These are phyloP conservation scores for Phengaris arion DNA, from an alignment of 2,888 invertebrate genomes.

Conservation along the genomic window DNA sequence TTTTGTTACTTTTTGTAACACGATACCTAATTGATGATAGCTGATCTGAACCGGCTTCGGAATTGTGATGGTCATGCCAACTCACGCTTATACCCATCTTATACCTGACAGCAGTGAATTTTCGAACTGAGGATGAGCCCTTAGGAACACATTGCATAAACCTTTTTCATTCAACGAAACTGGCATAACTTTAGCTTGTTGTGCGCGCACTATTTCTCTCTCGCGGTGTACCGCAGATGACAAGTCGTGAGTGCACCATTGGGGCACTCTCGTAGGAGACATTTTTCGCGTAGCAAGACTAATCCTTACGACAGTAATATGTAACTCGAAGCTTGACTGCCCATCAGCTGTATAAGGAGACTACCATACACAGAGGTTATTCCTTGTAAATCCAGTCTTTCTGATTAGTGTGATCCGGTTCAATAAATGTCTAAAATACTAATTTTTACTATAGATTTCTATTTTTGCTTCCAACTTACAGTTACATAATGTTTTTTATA, in stretches of 20 bases:
- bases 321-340: background rate
- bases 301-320: background rate
- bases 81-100: background rate
- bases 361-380: constrained; percentile 8
- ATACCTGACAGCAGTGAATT: background rate
- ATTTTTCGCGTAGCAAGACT: background rate
- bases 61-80: constrained; percentile 2
- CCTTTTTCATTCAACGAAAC: too few species aligned
- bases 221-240: background rate
- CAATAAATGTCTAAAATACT: background rate
- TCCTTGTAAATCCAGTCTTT: background rate
- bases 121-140: background rate
- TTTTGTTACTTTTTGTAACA: constrained; percentile 28
- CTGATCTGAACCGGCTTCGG: background rate
- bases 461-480: background rate
- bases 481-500: too few species aligned
- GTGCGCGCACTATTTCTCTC: background rate
- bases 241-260: background rate
- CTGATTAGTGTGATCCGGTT: background rate
- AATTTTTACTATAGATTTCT: background rate
- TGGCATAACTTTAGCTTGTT: too few species aligned
- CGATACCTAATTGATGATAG: constrained; percentile 24
- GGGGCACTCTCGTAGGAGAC: background rate
- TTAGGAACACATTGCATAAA: background rate
- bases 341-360: background rate